Base-by-base conservation (phyloP, 2,113 vertebrate species). In the Sinosuthora webbiana region DNA sequence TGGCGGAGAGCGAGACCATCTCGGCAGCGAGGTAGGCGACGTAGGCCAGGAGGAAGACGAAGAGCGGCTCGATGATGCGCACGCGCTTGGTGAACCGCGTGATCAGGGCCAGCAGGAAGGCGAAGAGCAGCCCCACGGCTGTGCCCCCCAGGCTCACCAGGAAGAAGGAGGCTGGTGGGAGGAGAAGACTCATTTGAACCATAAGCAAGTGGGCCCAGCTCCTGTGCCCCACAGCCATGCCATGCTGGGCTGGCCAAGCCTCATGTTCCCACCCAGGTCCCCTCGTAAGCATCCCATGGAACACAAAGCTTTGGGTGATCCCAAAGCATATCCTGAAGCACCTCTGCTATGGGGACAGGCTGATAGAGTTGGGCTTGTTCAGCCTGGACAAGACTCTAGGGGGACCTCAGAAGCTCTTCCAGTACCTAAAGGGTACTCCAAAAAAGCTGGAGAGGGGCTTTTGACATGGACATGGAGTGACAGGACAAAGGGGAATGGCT, bases 51-150 rank as follows among this genome's bases (percentile, higher is more conserved):
- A 99, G 98, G 98, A 99, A 99, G 96, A 99, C 97, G 13, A 99
- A 98, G 93, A 99, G 98, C 0, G 99, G 99, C 98, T 99, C 99
- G 33, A 99, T 99, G 98, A 99, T 99, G 59, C 99, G 99, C 76
- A 99, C 99, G 15, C 98, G 99, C 97, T 99, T 99, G 77, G 99
- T 99, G 98, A 99, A 99, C 25, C 99, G 98, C 3, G 99, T 99
- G 98, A 99, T 98, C 90, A 99, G 98, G 83, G 99, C 98, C 85
- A 99, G 97, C 88, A 99, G 96, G 97, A 99, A 98, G 23, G 99
- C 99, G 3, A 99, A 99, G 88, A 99, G 98, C 96, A 99, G 97
- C 83, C 99, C 99, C 93, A 99, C 99, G 0, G 99, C 96, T 3
- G 99, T 99, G 69, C 99, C 99, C 52, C 99, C 99, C 23, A 99